Evolutionary conservation across 35 echinoderm and acorn worm genomes (phyloP), one percentile per base, ranked within the genome.

Genomic region (Ptychodera flava): DNA sequence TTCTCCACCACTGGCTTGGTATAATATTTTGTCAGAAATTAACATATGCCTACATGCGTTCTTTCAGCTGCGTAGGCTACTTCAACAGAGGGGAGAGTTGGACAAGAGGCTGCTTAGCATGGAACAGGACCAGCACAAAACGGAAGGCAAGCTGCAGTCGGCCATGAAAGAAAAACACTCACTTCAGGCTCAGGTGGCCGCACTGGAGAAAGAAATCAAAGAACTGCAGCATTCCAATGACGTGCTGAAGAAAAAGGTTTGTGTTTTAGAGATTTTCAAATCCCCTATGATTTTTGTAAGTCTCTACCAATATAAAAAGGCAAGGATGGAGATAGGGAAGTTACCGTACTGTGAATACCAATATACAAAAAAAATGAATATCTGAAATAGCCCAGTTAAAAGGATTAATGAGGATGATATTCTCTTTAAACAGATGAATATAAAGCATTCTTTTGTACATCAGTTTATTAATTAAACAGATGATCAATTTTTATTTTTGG

Each of bases 221-320:
- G 37, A 36, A 36, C 16, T 83, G 28, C 34, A 30, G 35, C 35
- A 83, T 36, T 36, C 82, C 28, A 83, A 83, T 28, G 82, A 83
- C 1, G 82, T 83, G 15, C 35, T 83, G 1, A 83, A 28, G 16
- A 83, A 83, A 30, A 83, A 83, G 82, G 82, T 83, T 34, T 81
- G 80, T 28, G 6, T 15, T 15, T 15, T 28, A 10, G 28, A 32
- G 1, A 30, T 10, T 79, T 1, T 30, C 33, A 32, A 1, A 28
- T 32, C 33, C 29, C 10, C 33, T 79, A 1, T n/a, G 29, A 32
- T 28, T 10, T 30, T 10, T 1, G 29, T n/a, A 10, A 79, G 29
- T 79, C 1, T 10, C 2, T 79, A 30, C n/a, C 1, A 1, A 1
- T 28, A 10, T 79, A 79, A 79, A 1, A 10, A 10, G 1, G 29